These are phyloP conservation scores for Furcula furcula DNA, from an alignment of 2,888 invertebrate species.

Conservation along the genomic window DNA sequence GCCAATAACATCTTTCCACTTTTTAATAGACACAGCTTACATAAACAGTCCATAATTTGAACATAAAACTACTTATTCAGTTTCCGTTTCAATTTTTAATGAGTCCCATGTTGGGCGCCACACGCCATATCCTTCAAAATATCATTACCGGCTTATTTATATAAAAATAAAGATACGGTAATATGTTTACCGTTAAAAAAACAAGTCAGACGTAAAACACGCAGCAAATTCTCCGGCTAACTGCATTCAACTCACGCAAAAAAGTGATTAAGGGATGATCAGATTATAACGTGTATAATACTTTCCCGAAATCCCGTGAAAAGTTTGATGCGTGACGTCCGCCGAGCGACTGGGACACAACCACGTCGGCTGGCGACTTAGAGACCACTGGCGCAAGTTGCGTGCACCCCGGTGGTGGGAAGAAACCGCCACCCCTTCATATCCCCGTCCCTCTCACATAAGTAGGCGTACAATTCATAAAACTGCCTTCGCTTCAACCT, in stretches of 20 bases:
- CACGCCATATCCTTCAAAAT: slow-evolving; percentile 15
- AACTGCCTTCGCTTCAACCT: slow-evolving; percentile 50
- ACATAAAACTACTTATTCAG: too few species aligned
- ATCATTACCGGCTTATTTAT: slow-evolving; percentile 11
- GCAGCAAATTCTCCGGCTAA: slow-evolving; percentile 48
- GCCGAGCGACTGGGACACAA: slow-evolving; percentile 34
- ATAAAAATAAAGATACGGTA: slow-evolving; percentile 15
- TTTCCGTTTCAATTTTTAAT: too few species aligned
- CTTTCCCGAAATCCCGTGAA: slow-evolving; percentile 69
- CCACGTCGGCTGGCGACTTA: slow-evolving; percentile 41
- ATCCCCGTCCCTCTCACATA: slow-evolving; percentile 54
- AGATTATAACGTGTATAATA: slow-evolving; percentile 51
- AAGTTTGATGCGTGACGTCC: slow-evolving; percentile 60
- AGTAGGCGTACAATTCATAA: slow-evolving; percentile 46
- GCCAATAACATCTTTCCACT: slow-evolving; percentile 58
- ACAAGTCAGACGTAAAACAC: slow-evolving; percentile 51
- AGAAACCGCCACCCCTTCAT: slow-evolving; percentile 59
- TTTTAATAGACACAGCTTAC: slow-evolving; percentile 40
- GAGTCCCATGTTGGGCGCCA: slow-evolving; percentile 45
- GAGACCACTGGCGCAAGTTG: slow-evolving; percentile 60
- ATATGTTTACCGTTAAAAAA: slow-evolving; percentile 23
- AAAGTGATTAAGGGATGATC: slow-evolving; percentile 64
- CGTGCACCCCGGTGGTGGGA: slow-evolving; percentile 47
- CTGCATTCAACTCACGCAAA: slow-evolving; percentile 70
- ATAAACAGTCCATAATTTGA: slow-evolving; percentile 35